phyloP scores from a whole-genome alignment of 1,140 invertebrate species.

The Bombus difficillimus region DNA sequence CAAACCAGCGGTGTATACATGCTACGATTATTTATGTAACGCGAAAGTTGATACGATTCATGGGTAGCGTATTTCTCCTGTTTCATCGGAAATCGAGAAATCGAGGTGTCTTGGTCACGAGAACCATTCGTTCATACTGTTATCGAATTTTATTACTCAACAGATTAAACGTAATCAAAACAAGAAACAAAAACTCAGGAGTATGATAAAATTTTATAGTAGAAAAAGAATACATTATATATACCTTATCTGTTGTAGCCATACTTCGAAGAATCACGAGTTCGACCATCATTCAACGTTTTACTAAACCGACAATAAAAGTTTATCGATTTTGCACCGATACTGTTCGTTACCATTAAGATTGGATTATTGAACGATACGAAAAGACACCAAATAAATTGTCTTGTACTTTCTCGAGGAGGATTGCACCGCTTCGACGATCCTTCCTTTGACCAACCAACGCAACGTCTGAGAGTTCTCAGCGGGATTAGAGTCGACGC shows the following conservation, averaged over 20 bases:
- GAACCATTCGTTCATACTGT: background rate
- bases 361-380: background rate
- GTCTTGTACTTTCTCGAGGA: background rate
- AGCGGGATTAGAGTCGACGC: constrained; percentile 37
- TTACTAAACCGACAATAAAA: background rate
- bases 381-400: background rate
- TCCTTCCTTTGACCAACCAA: background rate
- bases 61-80: constrained; percentile 2
- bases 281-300: background rate
- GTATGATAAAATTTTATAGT: background rate
- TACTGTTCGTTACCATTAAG: background rate
- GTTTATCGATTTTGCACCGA: background rate
- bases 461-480: background rate
- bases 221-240: background rate
- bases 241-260: background rate
- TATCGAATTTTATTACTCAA: too few relatives aligned
- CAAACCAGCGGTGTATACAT: constrained; percentile 21
- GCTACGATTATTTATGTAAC: constrained; percentile 50
- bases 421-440: background rate
- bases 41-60: constrained; percentile 45
- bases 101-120: background rate
- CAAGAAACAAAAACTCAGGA: background rate
- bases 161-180: background rate
- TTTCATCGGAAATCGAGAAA: constrained; percentile 24
- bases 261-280: background rate